These are phyloP conservation scores for Ophiodon elongatus DNA, from an alignment of 2,113 vertebrate species.

Conservation along the genomic window DNA sequence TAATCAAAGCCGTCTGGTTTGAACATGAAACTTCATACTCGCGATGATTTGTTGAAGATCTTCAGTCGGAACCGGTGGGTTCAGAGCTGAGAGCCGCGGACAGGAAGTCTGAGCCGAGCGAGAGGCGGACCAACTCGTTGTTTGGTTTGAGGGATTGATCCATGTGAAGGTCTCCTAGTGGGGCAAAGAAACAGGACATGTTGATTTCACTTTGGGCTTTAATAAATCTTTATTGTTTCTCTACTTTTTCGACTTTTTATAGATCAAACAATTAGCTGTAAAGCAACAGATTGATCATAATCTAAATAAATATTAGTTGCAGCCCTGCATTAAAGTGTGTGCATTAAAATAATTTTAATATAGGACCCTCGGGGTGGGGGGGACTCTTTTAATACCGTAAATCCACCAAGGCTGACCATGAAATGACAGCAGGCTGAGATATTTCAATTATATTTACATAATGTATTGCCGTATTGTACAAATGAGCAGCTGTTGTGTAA, in stretches of 20 bases:
- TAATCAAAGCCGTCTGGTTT: too few relatives aligned
- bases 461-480: neutral
- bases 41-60: too few relatives aligned
- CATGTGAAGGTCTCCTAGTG: neutral
- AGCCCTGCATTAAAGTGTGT: neutral
- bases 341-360: conserved; percentile 2
- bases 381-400: neutral
- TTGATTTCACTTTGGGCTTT: neutral
- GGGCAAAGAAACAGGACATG: neutral
- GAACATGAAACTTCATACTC: too few relatives aligned
- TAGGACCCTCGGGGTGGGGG: neutral
- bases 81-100: too few relatives aligned
- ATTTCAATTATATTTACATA: neutral
- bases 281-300: neutral
- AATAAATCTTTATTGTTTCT: neutral
- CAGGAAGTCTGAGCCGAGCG: too few relatives aligned
- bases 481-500: conserved; percentile 2
- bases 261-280: neutral
- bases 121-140: too few relatives aligned
- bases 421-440: neutral
- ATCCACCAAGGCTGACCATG: neutral
- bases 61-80: too few relatives aligned
- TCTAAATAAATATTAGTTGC: neutral
- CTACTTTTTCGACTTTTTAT: neutral
- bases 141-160: too few relatives aligned